A percentile compares a stretch with the other conserved stretches of the same genome.
phyloP scores from a whole-genome alignment of 1,140 invertebrate genomes.

The Penaeus indicus region DNA sequence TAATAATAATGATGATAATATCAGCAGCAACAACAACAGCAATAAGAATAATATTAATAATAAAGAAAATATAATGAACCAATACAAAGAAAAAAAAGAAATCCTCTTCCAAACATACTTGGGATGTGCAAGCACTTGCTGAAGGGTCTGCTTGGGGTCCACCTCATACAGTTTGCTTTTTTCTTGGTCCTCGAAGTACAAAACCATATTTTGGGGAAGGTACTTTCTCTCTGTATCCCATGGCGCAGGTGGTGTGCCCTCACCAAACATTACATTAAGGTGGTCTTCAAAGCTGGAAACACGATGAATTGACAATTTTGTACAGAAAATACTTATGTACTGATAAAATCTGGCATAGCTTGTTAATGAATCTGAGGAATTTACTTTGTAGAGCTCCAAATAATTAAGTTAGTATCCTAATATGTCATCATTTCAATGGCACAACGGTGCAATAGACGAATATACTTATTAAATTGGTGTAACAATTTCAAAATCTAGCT shows the following conservation, averaged over 20 bases:
- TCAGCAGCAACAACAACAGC: too few species aligned
- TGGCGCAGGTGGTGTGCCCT: constrained; percentile 74
- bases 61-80: not conserved
- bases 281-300: constrained; percentile 79
- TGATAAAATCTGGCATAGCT: not conserved
- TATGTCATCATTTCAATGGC: too few species aligned
- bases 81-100: not conserved
- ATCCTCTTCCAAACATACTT: constrained; percentile 72
- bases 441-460: too few species aligned
- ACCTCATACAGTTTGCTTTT: constrained; percentile 78
- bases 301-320: constrained; percentile 69
- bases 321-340: constrained; percentile 68
- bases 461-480: too few species aligned
- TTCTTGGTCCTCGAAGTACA: constrained; percentile 85
- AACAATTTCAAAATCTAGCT: too few species aligned
- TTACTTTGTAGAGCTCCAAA: too few species aligned
- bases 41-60: not conserved
- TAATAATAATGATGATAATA: too few species aligned
- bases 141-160: constrained; percentile 75
- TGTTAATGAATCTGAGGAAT: too few species aligned
- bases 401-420: too few species aligned
- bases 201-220: constrained; percentile 76
- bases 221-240: constrained; percentile 86
- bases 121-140: constrained; percentile 77
- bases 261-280: constrained; percentile 79